Conservation (phyloP, 2,888 invertebrate species). For the Parnassius glacialis region DNA sequence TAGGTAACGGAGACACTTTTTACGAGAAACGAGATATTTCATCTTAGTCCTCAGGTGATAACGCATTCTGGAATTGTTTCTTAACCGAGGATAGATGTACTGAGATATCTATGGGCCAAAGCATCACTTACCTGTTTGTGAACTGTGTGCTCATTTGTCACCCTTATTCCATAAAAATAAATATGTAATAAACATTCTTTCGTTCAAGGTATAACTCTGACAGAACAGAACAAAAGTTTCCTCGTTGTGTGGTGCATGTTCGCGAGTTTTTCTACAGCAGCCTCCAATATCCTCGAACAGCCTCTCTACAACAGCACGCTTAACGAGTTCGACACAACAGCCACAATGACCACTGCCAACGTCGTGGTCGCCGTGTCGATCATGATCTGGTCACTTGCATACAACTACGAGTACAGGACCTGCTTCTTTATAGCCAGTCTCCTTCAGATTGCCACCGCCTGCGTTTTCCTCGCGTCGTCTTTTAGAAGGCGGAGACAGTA, state of each 20-base stretch:
- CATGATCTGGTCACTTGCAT: conserved; percentile 58
- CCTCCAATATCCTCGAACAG: conserved; percentile 62
- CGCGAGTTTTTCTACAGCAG: conserved; percentile 64
- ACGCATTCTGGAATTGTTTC: no score
- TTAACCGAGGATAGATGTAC: no score
- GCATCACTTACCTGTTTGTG: no score
- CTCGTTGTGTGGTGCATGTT: conserved; percentile 70
- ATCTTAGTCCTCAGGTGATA: no score
- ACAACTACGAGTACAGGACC: conserved; percentile 62
- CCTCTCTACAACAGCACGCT: conserved; percentile 66
- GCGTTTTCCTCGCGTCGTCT: conserved; percentile 59
- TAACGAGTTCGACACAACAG: conserved; percentile 71
- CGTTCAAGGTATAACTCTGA: conserved; percentile 62
- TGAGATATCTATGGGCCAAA: no score
- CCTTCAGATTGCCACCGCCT: conserved; percentile 58
- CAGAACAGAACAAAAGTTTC: conserved; percentile 52
- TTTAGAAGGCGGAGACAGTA: conserved; percentile 59
- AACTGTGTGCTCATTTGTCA: no score
- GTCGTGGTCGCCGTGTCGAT: conserved; percentile 58
- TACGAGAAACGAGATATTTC: no score
- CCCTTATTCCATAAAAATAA: no score
- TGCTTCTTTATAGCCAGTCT: conserved; percentile 66
- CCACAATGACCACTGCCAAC: conserved; percentile 68
- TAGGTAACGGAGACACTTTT: background rate
- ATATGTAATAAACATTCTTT: background rate